Conservation (phyloP, 2,888 invertebrate species). For the Atherix ibis region DNA sequence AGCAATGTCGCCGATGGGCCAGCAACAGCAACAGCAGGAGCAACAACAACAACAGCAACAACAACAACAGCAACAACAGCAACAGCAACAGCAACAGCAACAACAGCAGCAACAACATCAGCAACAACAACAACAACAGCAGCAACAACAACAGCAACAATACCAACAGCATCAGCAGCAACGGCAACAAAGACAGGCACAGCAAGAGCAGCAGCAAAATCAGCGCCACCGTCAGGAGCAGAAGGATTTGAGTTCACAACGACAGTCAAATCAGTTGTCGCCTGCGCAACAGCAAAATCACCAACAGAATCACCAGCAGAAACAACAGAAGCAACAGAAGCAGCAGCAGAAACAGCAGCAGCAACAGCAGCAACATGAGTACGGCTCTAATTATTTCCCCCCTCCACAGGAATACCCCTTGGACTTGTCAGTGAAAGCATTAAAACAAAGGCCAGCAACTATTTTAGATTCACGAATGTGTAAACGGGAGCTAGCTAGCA, state of each 20-base stretch:
- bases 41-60: slow-evolving; percentile 12
- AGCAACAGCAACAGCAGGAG: slow-evolving; percentile 14
- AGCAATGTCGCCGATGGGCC: slow-evolving; percentile 11
- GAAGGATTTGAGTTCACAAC: slow-evolving; percentile 7
- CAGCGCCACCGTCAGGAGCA: slow-evolving; percentile 9
- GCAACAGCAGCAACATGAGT: slow-evolving; percentile 13
- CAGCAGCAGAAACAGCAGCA: slow-evolving; percentile 5
- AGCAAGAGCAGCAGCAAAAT: slow-evolving; percentile 3
- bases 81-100: slow-evolving; percentile 9
- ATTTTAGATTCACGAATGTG: slow-evolving; percentile 25
- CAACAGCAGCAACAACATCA: too few relatives aligned
- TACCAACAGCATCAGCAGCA: slow-evolving; percentile 16
- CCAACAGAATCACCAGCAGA: slow-evolving; percentile 10
- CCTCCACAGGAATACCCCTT: slow-evolving; percentile 70
- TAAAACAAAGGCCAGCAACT: slow-evolving; percentile 15
- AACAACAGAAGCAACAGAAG: slow-evolving; percentile 7
- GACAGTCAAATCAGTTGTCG: slow-evolving; percentile 11
- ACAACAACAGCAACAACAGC: slow-evolving; percentile 13
- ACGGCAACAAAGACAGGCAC: slow-evolving; percentile 17
- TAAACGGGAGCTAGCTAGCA: slow-evolving; percentile 29
- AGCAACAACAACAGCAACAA: too few relatives aligned
- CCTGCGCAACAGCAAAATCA: slow-evolving; percentile 3
- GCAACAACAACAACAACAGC: too few relatives aligned
- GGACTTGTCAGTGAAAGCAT: slow-evolving; percentile 58
- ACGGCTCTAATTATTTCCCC: slow-evolving; percentile 18